Evolutionary conservation across 1,140 invertebrate species (phyloP).

Genomic region (Eurosta solidaginis): DNA sequence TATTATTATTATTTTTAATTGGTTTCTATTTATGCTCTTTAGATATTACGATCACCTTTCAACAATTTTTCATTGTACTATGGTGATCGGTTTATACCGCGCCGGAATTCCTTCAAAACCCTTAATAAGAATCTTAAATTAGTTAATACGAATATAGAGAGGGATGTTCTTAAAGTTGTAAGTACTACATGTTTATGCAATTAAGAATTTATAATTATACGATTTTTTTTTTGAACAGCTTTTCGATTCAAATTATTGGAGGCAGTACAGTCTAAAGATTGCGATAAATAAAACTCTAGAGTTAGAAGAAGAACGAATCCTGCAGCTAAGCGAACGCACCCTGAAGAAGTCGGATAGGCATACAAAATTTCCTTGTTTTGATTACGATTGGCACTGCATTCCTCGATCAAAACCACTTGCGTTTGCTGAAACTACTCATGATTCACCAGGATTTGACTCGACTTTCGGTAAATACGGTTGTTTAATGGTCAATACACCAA

Average conservation of each 20-base stretch:
- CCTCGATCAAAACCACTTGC: conserved; percentile 45
- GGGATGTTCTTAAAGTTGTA: conserved; percentile 47
- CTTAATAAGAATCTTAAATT: conserved; percentile 46
- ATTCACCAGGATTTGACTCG: conserved; percentile 43
- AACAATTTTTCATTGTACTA: conserved; percentile 2
- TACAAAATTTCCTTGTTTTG: background rate
- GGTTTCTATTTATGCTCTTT: too few species aligned
- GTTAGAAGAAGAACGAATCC: conserved; percentile 39
- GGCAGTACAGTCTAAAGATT: conserved; percentile 40
- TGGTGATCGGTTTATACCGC: conserved; percentile 54
- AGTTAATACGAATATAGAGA: conserved; percentile 35
- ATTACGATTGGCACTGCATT: conserved; percentile 48
- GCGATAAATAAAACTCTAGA: conserved; percentile 41
- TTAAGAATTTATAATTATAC: background rate
- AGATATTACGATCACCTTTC: too few species aligned
- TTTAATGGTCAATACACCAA: background rate
- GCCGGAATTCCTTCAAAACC: conserved; percentile 40
- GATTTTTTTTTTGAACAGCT: background rate
- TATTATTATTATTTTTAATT: too few species aligned
- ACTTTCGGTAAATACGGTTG: conserved; percentile 29
- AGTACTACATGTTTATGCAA: background rate
- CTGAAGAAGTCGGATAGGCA: background rate
- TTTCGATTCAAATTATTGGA: conserved; percentile 44
- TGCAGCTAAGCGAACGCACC: conserved; percentile 42
- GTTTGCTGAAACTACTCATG: conserved; percentile 48